Evolutionary conservation across 2,888 invertebrate species (phyloP).

Genomic region (Drosophila conformis): DNA sequence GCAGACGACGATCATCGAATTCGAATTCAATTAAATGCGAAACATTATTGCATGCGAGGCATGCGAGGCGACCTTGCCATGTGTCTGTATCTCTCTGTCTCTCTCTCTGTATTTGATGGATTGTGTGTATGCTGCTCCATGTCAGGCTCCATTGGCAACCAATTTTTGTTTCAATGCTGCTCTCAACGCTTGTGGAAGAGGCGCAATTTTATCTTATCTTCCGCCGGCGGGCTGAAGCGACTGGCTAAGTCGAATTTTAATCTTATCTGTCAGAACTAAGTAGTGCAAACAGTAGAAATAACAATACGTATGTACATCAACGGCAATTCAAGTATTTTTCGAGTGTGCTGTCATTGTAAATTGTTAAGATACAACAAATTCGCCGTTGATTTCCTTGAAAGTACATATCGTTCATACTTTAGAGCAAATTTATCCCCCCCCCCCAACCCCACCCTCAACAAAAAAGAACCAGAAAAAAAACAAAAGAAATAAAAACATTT

Average conservation of each 20-base stretch:
- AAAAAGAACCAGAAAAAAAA: not conserved
- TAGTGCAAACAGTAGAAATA: slow-evolving; percentile 70
- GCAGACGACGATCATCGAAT: slow-evolving; percentile 28
- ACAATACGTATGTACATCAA: slow-evolving; percentile 32
- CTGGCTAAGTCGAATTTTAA: slow-evolving; percentile 72
- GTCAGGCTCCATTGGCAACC: slow-evolving; percentile 63
- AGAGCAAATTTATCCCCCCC: slow-evolving; percentile 10
- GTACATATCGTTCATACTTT: slow-evolving; percentile 11
- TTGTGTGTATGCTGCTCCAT: slow-evolving; percentile 30
- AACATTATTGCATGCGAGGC: slow-evolving; percentile 40
- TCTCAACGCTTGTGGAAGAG: slow-evolving; percentile 21
- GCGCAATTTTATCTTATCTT: slow-evolving; percentile 68
- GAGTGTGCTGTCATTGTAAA: slow-evolving; percentile 56
- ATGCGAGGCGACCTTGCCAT: slow-evolving; percentile 64
- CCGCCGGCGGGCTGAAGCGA: slow-evolving; percentile 14
- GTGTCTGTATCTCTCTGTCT: slow-evolving; percentile 31
- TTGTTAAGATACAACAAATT: slow-evolving; percentile 52
- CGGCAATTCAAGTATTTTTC: slow-evolving; percentile 44
- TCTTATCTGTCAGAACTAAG: slow-evolving; percentile 76
- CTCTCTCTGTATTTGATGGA: slow-evolving; percentile 33
- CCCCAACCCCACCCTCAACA: not conserved
- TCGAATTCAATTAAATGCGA: slow-evolving; percentile 54
- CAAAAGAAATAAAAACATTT: slow-evolving; percentile 34
- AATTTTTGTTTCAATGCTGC: slow-evolving; percentile 32
- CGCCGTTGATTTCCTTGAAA: slow-evolving; percentile 50